A percentile compares a stretch with the other conserved stretches of the same genome.
Conservation (phyloP, 2,797 vertebrate species). For the Falco concolor region DNA sequence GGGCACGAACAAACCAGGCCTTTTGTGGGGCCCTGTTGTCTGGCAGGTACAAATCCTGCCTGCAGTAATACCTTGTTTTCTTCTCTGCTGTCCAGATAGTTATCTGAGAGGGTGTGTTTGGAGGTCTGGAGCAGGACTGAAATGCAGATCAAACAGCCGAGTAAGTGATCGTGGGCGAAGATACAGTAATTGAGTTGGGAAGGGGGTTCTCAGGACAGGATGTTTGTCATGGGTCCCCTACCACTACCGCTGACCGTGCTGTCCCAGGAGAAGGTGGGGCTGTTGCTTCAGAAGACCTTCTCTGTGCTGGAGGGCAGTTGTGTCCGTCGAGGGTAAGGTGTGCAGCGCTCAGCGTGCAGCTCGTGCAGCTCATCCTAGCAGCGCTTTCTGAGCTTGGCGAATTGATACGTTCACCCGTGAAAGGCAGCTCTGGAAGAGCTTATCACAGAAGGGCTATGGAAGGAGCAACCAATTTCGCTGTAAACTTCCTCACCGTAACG, state of each 20-base stretch:
- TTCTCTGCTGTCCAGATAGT: neutral
- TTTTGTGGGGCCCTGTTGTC: neutral
- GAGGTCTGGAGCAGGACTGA: neutral
- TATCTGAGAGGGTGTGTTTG: neutral
- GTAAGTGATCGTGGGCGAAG: neutral
- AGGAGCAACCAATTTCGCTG: neutral
- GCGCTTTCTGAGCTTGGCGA: neutral
- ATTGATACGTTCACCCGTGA: no score
- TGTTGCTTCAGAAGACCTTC: neutral
- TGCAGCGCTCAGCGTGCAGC: fast-evolving
- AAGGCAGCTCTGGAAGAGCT: neutral
- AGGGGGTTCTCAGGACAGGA: neutral
- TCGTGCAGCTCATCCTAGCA: fast-evolving
- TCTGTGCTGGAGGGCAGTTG: neutral
- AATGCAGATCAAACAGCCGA: neutral
- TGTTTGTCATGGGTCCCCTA: neutral
- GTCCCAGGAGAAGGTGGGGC: neutral
- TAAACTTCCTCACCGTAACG: fast-evolving
- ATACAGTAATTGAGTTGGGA: fast-evolving
- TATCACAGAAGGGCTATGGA: neutral
- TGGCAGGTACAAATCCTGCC: neutral
- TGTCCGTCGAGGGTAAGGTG: neutral
- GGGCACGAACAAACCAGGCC: neutral
- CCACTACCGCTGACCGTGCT: neutral
- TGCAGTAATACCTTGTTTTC: neutral